Evolutionary conservation across 2,113 vertebrate species (phyloP).

Genomic region (Etheostoma cragini): DNA sequence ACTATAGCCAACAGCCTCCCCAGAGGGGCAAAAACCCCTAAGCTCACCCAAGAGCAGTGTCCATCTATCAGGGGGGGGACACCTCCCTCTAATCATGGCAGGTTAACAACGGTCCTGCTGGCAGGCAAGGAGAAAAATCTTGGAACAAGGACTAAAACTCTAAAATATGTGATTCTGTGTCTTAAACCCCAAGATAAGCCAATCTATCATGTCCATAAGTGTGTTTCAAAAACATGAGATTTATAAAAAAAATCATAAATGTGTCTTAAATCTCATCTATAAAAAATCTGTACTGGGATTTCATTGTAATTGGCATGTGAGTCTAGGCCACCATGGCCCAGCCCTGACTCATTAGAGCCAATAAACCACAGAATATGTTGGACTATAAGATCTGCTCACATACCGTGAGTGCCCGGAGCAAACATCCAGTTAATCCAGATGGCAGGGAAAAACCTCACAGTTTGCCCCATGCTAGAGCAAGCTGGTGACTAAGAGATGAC

Average conservation of each 20-base stretch:
- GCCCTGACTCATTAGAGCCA: not conserved
- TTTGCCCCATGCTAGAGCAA: not conserved
- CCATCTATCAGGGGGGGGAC: constrained; percentile 32
- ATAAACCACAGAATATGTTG: not conserved
- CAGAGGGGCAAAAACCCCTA: constrained; percentile 8
- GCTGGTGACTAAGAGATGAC: constrained; percentile 20
- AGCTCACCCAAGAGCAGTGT: constrained; percentile 9
- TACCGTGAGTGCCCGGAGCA: not conserved
- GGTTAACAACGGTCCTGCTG: constrained; percentile 33
- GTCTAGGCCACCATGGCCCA: not conserved
- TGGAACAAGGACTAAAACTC: not conserved
- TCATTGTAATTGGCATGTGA: not conserved
- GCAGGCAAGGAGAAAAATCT: constrained; percentile 13
- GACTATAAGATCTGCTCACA: not conserved
- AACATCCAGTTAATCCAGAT: constrained; percentile 1
- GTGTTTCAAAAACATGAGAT: not conserved
- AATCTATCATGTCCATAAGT: not conserved
- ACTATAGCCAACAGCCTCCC: constrained; percentile 48
- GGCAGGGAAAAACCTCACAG: not conserved
- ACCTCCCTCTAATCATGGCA: not conserved
- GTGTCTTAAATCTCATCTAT: not conserved
- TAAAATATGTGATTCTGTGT: not conserved
- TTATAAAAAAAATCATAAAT: not conserved
- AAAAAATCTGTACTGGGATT: not conserved
- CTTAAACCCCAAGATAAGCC: not conserved